Conservation (phyloP, 2,888 invertebrate species). For the Capitulum mitella region DNA sequence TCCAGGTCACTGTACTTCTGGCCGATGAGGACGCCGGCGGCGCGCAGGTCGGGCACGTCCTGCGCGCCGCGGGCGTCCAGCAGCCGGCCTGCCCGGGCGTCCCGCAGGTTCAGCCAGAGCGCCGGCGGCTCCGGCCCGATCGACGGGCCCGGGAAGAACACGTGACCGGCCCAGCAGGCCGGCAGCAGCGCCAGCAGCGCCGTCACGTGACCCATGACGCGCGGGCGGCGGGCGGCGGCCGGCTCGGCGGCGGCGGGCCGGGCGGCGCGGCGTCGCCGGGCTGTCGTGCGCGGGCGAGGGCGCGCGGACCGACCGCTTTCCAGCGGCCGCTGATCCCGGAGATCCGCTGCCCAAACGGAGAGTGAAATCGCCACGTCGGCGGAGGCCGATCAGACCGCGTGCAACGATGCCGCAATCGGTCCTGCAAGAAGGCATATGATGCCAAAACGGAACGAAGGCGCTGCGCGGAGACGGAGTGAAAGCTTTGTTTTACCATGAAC, state of each 20-base stretch:
- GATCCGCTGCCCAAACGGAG: not conserved
- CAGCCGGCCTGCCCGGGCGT: not conserved
- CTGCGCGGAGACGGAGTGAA: not conserved
- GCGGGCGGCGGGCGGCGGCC: not conserved
- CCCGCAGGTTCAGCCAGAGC: not conserved
- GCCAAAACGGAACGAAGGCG: not conserved
- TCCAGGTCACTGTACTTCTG: slow-evolving; percentile 17
- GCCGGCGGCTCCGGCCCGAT: not conserved
- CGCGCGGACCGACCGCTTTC: not conserved
- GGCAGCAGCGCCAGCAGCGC: not conserved
- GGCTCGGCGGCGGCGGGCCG: not conserved
- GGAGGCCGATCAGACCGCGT: not conserved
- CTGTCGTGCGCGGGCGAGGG: not conserved
- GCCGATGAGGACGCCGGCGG: not conserved
- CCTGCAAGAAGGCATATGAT: not conserved
- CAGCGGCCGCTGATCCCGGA: not conserved
- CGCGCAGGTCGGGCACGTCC: not conserved
- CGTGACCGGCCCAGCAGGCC: not conserved
- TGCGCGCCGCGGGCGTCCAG: not conserved
- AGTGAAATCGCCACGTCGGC: not conserved
- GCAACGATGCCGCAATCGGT: not conserved
- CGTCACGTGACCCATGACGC: no score
- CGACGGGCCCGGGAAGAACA: not conserved
- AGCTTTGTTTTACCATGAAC: not conserved
- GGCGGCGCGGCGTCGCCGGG: not conserved